Evolutionary conservation across 2,888 invertebrate genomes (phyloP).

Genomic region (Holacanthella duospinosa): DNA sequence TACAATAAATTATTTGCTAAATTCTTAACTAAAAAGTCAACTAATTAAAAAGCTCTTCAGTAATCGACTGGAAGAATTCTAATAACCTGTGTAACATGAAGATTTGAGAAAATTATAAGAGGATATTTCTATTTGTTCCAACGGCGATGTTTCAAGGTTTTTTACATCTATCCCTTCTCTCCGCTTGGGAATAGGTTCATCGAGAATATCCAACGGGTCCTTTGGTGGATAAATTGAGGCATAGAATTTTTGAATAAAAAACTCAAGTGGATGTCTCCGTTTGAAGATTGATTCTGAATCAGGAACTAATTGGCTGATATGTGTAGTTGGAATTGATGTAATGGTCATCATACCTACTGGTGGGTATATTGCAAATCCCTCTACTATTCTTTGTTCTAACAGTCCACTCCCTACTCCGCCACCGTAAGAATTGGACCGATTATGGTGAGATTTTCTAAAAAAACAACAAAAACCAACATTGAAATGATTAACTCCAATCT

Average conservation of each 20-base stretch:
- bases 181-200: too few relatives aligned
- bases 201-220: too few relatives aligned
- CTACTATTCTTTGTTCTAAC: slow-evolving; percentile 27
- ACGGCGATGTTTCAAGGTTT: too few relatives aligned
- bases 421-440: slow-evolving; percentile 33
- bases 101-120: too few relatives aligned
- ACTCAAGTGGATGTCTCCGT: slow-evolving; percentile 25
- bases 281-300: slow-evolving; percentile 10
- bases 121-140: too few relatives aligned
- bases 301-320: not conserved
- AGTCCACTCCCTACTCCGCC: slow-evolving; percentile 21
- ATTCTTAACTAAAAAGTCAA: too few relatives aligned
- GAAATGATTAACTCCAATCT: not conserved
- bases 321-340: not conserved
- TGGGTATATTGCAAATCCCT: slow-evolving; percentile 25
- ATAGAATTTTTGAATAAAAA: slow-evolving; percentile 28
- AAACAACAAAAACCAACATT: slow-evolving; percentile 5
- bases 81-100: slow-evolving; percentile 19
- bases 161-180: too few relatives aligned
- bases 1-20: too few relatives aligned
- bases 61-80: too few relatives aligned
- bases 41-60: too few relatives aligned
- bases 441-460: slow-evolving; percentile 16
- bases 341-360: slow-evolving; percentile 10
- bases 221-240: slow-evolving; percentile 9